These are phyloP conservation scores for Meriones psammophilus DNA, from an alignment of 2,797 vertebrate species.

Conservation along the genomic window DNA sequence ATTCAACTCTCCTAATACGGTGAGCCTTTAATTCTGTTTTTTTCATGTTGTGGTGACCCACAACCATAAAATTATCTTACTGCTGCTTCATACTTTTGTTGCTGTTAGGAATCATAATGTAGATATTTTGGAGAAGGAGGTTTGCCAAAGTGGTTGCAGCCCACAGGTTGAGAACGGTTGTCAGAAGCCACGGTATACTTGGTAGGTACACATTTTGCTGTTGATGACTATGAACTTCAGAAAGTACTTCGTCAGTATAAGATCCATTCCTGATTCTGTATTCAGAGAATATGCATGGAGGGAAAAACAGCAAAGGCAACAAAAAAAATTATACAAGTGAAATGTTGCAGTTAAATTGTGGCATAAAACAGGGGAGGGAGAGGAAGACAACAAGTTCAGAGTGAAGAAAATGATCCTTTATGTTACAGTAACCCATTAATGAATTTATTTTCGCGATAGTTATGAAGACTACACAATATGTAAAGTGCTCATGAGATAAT, in stretches of 20 bases:
- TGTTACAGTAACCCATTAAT: background rate
- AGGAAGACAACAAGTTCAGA: background rate
- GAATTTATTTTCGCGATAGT: constrained; percentile 9
- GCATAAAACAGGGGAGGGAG: background rate
- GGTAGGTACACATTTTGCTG: background rate
- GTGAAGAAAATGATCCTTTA: background rate
- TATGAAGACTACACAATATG: background rate
- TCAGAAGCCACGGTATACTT: background rate
- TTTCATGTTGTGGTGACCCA: background rate
- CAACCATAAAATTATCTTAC: no score
- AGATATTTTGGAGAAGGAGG: background rate
- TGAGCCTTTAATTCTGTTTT: background rate
- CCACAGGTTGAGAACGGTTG: background rate
- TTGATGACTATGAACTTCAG: constrained; percentile 45
- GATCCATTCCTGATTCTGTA: background rate
- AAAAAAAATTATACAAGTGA: background rate
- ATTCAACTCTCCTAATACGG: background rate
- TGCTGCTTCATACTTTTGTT: background rate
- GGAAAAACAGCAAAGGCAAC: constrained; percentile 17
- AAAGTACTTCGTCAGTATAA: constrained; percentile 49
- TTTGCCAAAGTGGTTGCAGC: background rate
- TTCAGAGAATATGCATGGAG: constrained; percentile 35
- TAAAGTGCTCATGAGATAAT: constrained; percentile 6
- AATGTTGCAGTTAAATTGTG: background rate
- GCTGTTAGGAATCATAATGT: background rate